Base-by-base conservation (phyloP, 2,888 invertebrate species). In the Darwinula stevensoni region DNA sequence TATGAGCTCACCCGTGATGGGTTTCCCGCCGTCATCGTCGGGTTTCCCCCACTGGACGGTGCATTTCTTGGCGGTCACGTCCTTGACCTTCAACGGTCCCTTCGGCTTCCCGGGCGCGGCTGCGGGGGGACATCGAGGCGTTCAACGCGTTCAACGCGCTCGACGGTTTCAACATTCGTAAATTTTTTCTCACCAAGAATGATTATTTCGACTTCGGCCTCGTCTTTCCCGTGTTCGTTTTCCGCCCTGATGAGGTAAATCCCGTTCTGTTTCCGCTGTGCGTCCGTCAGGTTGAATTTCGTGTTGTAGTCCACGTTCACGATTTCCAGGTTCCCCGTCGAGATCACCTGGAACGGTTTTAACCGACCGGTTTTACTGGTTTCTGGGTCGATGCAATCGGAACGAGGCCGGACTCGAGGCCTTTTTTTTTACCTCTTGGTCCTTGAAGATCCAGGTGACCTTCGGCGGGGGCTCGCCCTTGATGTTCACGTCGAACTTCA, bases 381-480 rank as follows among this genome's bases (percentile, higher is more conserved):
- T n/a, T n/a, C n/a, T n/a, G n/a, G n/a, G n/a, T n/a, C n/a, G n/a
- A n/a, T n/a, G n/a, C n/a, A n/a, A n/a, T n/a, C n/a, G n/a, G n/a
- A n/a, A n/a, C n/a, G n/a, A n/a, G n/a, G n/a, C n/a, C n/a, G n/a
- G n/a, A n/a, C n/a, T n/a, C n/a, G n/a, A n/a, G n/a, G n/a, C n/a
- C n/a, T n/a, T n/a, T n/a, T n/a, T 9, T 9, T 3, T 40, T 3
- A 76, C 60, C 56, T 71, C 75, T 37, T 61, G 67, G 42, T 70
- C 69, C 9, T 65, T 67, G 47, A 73, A 68, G 53, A 68, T 67
- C 94, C 97, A 97, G 11, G 65, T 73, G 41, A 80, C 71, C 39
- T 67, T 74, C 37, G 97, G 94, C 36, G 78, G 69, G 2, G 97
- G 97, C 53, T 97, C 94, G 41, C 94, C 97, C 43, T 69, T 67